phyloP scores from a whole-genome alignment of 35 echinoderm and acorn worm species.

The Holothuria glaberrima region DNA sequence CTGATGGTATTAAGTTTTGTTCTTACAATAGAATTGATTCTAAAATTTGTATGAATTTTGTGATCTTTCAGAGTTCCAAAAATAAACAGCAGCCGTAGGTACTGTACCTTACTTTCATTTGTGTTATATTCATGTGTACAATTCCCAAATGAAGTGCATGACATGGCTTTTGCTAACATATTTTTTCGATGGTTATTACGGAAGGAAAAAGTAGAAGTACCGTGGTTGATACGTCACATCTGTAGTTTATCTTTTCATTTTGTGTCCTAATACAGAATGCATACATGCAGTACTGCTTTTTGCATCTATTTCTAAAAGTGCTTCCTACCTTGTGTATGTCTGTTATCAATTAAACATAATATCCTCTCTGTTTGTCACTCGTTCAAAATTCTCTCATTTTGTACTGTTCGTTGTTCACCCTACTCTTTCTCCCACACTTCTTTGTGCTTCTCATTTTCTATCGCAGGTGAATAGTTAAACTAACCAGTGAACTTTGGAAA shows the following conservation, averaged over 20 bases:
- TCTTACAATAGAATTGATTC: background rate
- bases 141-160: constrained; percentile 46
- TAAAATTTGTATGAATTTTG: constrained; percentile 34
- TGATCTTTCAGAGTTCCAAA: constrained; percentile 43
- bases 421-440: too few species aligned
- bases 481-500: too few species aligned
- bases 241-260: constrained; percentile 15
- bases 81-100: constrained; percentile 47
- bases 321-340: too few species aligned
- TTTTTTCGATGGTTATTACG: constrained; percentile 22
- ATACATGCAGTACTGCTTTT: too few species aligned
- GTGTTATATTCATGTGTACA: constrained; percentile 55
- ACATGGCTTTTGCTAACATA: constrained; percentile 45
- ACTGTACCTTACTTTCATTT: constrained; percentile 52
- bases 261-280: constrained; percentile 24
- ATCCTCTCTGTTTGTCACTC: too few species aligned
- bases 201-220: constrained; percentile 26
- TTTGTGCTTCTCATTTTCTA: too few species aligned
- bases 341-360: too few species aligned
- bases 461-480: too few species aligned
- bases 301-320: too few species aligned
- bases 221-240: constrained; percentile 28
- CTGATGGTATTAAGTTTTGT: too few species aligned
- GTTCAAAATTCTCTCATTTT: too few species aligned
- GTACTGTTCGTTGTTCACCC: too few species aligned